Percentiles rank a stretch among this genome's conserved stretches.
phyloP scores from a whole-genome alignment of 2,113 vertebrate species.

The Eupsittula cactorum region DNA sequence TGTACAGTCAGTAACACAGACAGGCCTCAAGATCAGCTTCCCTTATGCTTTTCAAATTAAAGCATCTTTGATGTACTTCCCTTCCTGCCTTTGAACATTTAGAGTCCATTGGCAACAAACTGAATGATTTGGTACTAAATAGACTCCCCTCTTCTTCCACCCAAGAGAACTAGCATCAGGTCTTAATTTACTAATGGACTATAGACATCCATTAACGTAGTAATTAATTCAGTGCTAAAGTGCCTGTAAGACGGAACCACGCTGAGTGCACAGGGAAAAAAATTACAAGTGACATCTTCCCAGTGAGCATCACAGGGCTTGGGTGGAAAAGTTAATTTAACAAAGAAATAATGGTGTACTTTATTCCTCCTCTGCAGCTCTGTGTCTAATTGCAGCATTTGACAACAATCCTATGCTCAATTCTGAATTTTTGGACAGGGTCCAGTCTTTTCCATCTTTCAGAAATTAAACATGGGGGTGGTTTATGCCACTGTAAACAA shows the following conservation, averaged over 20 bases:
- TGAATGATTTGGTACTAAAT: slow-evolving; percentile 1
- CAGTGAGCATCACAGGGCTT: background rate
- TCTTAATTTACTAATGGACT: slow-evolving; percentile 65
- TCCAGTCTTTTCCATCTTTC: background rate
- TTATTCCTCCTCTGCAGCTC: background rate
- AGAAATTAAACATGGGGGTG: background rate
- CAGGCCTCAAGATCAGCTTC: slow-evolving; percentile 7
- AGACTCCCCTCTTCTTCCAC: slow-evolving; percentile 1
- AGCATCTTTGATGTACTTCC: slow-evolving; percentile 24
- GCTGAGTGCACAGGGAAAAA: background rate
- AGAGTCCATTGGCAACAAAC: background rate
- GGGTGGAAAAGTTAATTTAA: slow-evolving; percentile 30
- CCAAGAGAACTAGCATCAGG: slow-evolving; percentile 51
- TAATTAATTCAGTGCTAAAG: slow-evolving; percentile 69
- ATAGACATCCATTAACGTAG: slow-evolving; percentile 49
- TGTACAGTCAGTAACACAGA: background rate
- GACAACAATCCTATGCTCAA: background rate
- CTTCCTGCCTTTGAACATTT: slow-evolving; percentile 46
- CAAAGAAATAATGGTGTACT: background rate
- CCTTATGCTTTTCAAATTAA: slow-evolving; percentile 2
- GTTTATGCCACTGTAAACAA: background rate
- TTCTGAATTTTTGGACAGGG: background rate
- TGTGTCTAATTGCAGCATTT: background rate
- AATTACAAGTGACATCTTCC: slow-evolving; percentile 17
- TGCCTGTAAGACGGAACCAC: background rate